Evolutionary conservation across 2,888 invertebrate genomes (phyloP), one percentile per base, ranked within the genome.

Genomic region (Pollenia angustigena): DNA sequence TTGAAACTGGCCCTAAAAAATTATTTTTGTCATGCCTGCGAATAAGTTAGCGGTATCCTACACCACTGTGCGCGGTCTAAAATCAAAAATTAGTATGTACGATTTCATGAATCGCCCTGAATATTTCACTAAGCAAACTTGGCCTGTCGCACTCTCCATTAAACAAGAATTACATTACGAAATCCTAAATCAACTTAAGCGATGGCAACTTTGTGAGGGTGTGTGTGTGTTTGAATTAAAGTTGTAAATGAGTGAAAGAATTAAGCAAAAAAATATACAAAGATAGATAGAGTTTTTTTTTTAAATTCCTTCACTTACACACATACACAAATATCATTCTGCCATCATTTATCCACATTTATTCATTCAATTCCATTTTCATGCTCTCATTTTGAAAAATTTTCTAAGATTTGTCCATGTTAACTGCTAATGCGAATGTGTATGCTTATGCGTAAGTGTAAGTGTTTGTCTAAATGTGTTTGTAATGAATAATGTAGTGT

Each of bases 401-500:
- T 62, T 68, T 62, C 8, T 12, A 52, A 9, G 9, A 42, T 74
- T 48, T 44, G 52, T 18, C 12, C 32, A 32, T 32, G 32, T 32
- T 32, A 0, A 32, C 32, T 32, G 32, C 6, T 32, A 32, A 32
- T 32, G 6, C 32, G 32, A 1, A 32, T 50, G 10, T 62, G 58
- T 16, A 14, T 23, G 50, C 18, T 14, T n/a, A 7, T 42, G 10
- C 11, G 9, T 1, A 0, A n/a, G n/a, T 69, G 40, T 23, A 4
- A 32, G 16, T 79, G 16, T 46, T 40, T 58, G 52, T 18, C 8
- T 48, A 11, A n/a, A 4, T 54, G 40, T 14, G 10, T 46, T 18
- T 23, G 4, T n/a, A n/a, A 68, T 74, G 52, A 82, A 18, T n/a
- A 64, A 76, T 83, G 48, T 64, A 14, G 62, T 69, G 69, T 64